Conservation (phyloP, 2,888 invertebrate genomes). For the Drosophila paracracens region DNA sequence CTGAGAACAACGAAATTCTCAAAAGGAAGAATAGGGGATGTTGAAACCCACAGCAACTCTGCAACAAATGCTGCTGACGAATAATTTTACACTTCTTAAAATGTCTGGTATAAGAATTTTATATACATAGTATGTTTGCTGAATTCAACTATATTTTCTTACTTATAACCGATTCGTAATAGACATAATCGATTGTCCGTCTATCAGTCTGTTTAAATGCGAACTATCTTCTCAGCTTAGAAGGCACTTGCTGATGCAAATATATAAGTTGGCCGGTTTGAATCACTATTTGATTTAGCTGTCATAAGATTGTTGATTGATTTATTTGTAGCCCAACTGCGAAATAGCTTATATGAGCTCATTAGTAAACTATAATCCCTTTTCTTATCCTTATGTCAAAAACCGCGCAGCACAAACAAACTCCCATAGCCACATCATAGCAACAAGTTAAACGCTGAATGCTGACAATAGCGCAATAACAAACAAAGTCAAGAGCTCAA, state of each 20-base stretch:
- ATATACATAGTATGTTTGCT: neutral
- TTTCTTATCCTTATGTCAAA: slow-evolving; percentile 7
- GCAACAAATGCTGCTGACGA: neutral
- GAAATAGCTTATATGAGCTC: slow-evolving; percentile 10
- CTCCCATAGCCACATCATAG: slow-evolving; percentile 4
- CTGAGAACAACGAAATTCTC: neutral
- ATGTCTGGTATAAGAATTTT: neutral
- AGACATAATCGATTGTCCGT: neutral
- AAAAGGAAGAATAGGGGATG: neutral
- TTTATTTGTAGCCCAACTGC: too few species aligned
- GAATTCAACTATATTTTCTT: neutral
- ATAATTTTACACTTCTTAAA: neutral
- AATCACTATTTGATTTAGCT: neutral
- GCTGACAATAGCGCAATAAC: slow-evolving; percentile 23
- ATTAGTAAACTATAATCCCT: slow-evolving; percentile 26
- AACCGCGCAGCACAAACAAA: neutral
- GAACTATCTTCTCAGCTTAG: neutral
- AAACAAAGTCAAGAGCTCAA: slow-evolving; percentile 21
- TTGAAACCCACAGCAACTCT: neutral
- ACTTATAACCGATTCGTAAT: neutral
- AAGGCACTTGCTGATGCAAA: neutral
- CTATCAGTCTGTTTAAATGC: neutral
- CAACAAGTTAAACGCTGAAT: neutral
- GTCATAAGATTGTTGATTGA: neutral
- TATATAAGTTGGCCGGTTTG: neutral